Conservation (phyloP, 2,888 invertebrate species). For the Ariolimax columbianus region DNA sequence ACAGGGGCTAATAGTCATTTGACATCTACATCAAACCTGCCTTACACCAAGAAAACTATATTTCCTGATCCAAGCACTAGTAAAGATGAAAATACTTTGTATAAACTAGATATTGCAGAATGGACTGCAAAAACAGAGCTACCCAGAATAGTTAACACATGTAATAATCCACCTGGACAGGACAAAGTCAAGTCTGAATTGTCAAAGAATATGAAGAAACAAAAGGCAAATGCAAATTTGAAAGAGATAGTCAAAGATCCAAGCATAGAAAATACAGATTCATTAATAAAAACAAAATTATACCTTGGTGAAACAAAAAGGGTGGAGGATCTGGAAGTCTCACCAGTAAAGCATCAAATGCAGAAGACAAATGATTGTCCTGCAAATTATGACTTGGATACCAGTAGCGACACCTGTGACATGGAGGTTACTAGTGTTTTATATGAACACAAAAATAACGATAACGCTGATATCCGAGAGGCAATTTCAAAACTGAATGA, state of each 20-base stretch:
- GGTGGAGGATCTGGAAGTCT: background rate
- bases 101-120: background rate
- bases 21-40: background rate
- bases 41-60: background rate
- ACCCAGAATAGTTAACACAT: background rate
- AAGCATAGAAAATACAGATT: background rate
- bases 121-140: background rate
- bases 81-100: background rate
- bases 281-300: background rate
- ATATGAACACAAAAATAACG: background rate
- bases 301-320: background rate
- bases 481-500: background rate
- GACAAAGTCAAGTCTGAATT: background rate
- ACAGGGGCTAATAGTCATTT: background rate
- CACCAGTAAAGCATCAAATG: background rate
- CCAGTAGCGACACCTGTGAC: slow-evolving; percentile 30
- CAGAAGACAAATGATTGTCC: background rate
- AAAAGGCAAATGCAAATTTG: background rate
- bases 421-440: slow-evolving; percentile 15
- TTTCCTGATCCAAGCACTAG: background rate
- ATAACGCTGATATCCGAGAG: background rate
- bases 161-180: background rate
- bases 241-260: too few relatives aligned
- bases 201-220: background rate
- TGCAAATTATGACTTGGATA: background rate